These are phyloP conservation scores for Acronicta leporina DNA, from an alignment of 2,888 invertebrate genomes.

Conservation along the genomic window DNA sequence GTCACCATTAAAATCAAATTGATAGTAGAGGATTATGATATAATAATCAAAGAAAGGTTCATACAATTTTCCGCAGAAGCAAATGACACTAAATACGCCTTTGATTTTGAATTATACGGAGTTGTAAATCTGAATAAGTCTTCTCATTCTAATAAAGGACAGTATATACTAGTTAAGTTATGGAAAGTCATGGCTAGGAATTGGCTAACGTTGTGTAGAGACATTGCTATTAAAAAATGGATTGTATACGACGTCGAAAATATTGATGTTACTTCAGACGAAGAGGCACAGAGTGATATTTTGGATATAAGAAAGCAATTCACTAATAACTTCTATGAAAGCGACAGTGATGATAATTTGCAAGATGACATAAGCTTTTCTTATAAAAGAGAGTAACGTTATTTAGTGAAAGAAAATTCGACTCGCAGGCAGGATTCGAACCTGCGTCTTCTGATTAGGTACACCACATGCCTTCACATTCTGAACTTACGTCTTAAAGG, in stretches of 20 bases:
- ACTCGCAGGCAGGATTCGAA: too few relatives aligned
- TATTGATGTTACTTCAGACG: constrained; percentile 75
- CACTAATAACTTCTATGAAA: constrained; percentile 55
- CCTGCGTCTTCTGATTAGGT: too few relatives aligned
- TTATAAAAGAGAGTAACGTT: constrained; percentile 8
- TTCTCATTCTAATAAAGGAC: constrained; percentile 74
- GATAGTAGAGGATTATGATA: constrained; percentile 71
- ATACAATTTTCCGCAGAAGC: constrained; percentile 68
- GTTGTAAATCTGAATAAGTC: constrained; percentile 65
- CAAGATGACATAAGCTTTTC: constrained; percentile 40
- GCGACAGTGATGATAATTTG: constrained; percentile 67
- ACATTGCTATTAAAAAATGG: constrained; percentile 69
- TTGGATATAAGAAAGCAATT: constrained; percentile 54
- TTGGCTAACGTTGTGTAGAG: constrained; percentile 75
- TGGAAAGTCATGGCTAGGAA: constrained; percentile 68
- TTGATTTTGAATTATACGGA: constrained; percentile 79
- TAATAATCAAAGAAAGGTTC: constrained; percentile 65
- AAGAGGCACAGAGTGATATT: constrained; percentile 58
- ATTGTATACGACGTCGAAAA: constrained; percentile 77
- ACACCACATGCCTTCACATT: too few relatives aligned
- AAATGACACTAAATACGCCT: constrained; percentile 70
- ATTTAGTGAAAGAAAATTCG: too few relatives aligned
- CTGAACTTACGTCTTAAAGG: too few relatives aligned
- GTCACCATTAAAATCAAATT: constrained; percentile 76
- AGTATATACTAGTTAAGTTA: constrained; percentile 75